phyloP scores from a whole-genome alignment of 2,888 invertebrate genomes.

The Pristionchus fissidentatus region DNA sequence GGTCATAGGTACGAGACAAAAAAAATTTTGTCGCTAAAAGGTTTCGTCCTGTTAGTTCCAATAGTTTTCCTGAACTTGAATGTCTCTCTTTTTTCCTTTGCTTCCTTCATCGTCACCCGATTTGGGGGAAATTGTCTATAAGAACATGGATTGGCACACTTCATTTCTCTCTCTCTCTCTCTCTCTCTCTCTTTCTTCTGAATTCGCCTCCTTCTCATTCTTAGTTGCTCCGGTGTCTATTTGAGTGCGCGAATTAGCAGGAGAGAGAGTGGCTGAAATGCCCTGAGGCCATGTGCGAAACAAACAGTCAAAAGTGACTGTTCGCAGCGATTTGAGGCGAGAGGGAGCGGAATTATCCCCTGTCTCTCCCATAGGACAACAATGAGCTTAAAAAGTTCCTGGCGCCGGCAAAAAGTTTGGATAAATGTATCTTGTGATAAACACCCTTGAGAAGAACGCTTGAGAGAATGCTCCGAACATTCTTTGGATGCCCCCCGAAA shows the following conservation, averaged over 20 bases:
- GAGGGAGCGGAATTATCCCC: conserved; percentile 5
- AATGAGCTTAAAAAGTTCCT: conserved; percentile 10
- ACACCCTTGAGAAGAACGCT: not conserved
- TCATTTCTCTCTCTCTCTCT: conserved; percentile 29
- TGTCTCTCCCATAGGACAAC: not conserved
- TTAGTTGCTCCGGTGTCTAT: too few species aligned
- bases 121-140: too few species aligned
- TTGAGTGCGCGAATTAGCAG: conserved; percentile 28
- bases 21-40: too few species aligned
- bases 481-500: not conserved
- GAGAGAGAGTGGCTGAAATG: conserved; percentile 14
- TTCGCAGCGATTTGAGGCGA: too few species aligned
- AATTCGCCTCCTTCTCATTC: not conserved
- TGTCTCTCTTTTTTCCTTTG: too few species aligned
- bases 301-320: conserved; percentile 39
- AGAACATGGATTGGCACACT: too few species aligned
- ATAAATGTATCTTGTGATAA: not conserved
- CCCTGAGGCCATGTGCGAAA: conserved; percentile 15
- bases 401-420: not conserved
- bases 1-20: too few species aligned
- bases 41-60: too few species aligned
- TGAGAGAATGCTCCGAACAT: not conserved
- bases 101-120: too few species aligned
- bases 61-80: too few species aligned
- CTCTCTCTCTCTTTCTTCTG: conserved; percentile 10